phyloP scores from a whole-genome alignment of 53 echinoderm and acorn worm species.

The Temnopleurus reevesii region DNA sequence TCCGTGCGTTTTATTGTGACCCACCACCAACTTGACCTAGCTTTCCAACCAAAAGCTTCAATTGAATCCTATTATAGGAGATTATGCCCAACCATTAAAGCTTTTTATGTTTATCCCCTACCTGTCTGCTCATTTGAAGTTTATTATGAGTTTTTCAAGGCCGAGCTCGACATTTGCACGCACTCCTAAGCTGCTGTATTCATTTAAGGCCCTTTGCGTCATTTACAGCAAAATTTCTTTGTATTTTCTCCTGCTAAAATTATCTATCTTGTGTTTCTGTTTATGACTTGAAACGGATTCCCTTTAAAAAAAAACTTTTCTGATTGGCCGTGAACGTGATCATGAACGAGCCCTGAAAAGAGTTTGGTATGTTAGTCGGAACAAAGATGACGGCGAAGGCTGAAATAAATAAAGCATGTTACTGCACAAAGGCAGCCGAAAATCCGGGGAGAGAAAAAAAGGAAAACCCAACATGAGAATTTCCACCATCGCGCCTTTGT shows the following conservation, averaged over 20 bases:
- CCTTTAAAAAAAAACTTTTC: neutral
- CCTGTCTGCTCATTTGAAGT: neutral
- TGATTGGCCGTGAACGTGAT: constrained; percentile 59
- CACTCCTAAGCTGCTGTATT: neutral
- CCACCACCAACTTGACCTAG: constrained; percentile 32
- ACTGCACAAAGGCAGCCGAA: constrained; percentile 15
- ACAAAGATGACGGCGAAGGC: constrained; percentile 52
- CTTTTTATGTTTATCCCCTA: constrained; percentile 39
- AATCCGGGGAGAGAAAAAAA: neutral
- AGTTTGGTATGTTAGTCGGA: constrained; percentile 34
- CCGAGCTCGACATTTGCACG: neutral
- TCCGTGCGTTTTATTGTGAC: neutral
- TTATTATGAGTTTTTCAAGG: constrained; percentile 16
- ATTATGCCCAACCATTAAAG: constrained; percentile 34
- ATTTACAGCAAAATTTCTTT: neutral
- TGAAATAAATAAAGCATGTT: constrained; percentile 16
- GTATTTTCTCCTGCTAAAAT: neutral
- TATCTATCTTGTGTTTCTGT: neutral
- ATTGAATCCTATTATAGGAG: constrained; percentile 50
- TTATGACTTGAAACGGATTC: neutral
- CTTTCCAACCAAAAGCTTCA: neutral
- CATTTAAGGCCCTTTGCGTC: neutral
- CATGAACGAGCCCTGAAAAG: constrained; percentile 34
- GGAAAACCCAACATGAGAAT: constrained; percentile 31
- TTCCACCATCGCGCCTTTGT: constrained; percentile 33